Evolutionary conservation across 2,113 vertebrate genomes (phyloP).

Genomic region (Pachycephala philippinensis): DNA sequence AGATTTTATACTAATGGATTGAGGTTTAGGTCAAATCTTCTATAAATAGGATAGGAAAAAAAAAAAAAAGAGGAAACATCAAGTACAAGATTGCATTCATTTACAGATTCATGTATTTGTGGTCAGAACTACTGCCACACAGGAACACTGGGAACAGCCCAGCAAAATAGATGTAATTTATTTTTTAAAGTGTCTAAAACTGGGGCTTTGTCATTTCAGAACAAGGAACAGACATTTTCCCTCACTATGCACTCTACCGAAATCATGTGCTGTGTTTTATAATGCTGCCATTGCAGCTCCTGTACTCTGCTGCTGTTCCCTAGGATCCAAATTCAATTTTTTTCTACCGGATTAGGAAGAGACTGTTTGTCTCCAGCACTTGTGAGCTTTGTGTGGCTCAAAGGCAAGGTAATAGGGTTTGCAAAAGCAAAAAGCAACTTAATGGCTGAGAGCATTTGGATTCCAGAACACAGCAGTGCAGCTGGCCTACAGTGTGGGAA

Average conservation of each 20-base stretch:
- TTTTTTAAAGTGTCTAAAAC: background rate
- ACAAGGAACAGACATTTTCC: background rate
- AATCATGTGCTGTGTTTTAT: background rate
- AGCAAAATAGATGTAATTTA: background rate
- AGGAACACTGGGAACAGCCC: background rate
- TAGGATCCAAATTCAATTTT: background rate
- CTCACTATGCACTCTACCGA: background rate
- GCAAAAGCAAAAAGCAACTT: background rate
- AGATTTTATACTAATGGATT: background rate
- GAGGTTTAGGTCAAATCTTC: background rate
- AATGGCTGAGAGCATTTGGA: background rate
- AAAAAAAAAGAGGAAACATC: background rate
- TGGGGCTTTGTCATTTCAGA: background rate
- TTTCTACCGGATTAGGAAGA: background rate
- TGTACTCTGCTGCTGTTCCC: background rate
- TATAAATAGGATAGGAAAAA: background rate
- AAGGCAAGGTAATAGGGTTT: background rate
- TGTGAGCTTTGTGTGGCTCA: background rate
- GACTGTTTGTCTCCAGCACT: background rate
- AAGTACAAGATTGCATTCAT: background rate
- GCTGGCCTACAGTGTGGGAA: background rate
- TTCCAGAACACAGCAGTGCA: background rate
- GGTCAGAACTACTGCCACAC: background rate
- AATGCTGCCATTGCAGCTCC: background rate
- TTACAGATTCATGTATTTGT: background rate